Base-by-base conservation (phyloP, 2,888 invertebrate genomes). In the Tetragonisca angustula region DNA sequence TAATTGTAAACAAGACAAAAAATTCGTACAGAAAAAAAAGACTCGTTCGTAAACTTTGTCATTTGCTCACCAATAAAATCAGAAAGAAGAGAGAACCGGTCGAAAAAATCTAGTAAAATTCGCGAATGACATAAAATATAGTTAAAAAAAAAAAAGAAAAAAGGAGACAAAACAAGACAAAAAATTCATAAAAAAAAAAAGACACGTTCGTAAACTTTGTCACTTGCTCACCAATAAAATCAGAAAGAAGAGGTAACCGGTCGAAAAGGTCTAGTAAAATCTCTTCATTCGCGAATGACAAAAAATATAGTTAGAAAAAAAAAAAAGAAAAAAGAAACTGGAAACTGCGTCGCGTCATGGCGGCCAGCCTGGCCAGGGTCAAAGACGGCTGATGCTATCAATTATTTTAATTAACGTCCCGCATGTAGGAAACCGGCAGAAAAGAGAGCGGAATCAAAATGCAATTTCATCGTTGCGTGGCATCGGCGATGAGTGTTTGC, bases 321-420 rank as follows among this genome's bases (percentile, higher is more conserved):
- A 67, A 1, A 15, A n/a, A 15, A 56, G n/a, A 27, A 67, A 1
- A 15, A n/a, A 15, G n/a, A 15, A 59, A 19, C 19, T 43, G 15
- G 52, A 17, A 59, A 15, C 9, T 17, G 6, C 43, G 43, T 13
- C 19, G 59, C 2, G 24, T 27, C 27, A 71, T 43, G 43, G 65
- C 49, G 43, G 2, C 13, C 36, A 27, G 27, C 32, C 9, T 36
- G 36, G 59, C 43, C 64, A 54, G 65, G 61, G 69, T 77, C 83
- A 71, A 82, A 82, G 65, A 77, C 74, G 70, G 77, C 56, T 70
- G 83, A 77, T 72, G 52, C 83, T 77, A 56, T 84, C 77, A 82
- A 81, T 82, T 82, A 82, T 84, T 84, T 84, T 77, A 84, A 84
- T 84, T 84, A 84, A 82, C 83, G 64, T 73, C 72, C 59, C 76